A percentile compares a stretch with the other conserved stretches of the same genome.
Evolutionary conservation across 2,888 invertebrate genomes (phyloP).

Genomic region (Orthosia gracilis): DNA sequence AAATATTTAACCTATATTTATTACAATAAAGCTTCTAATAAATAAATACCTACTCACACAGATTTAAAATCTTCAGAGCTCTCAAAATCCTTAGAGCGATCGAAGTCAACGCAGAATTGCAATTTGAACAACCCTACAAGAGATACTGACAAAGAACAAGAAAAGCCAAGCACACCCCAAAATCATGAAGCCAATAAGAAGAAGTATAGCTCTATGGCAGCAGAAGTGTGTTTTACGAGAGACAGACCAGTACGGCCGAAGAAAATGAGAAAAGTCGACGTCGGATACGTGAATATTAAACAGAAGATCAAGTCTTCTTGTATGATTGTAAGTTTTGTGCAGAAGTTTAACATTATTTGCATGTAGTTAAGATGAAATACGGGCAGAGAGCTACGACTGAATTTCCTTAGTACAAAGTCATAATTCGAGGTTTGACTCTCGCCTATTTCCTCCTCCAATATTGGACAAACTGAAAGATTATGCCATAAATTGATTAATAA

Average conservation of each 20-base stretch:
- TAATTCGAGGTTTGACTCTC: too few species aligned
- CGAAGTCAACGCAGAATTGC: slow-evolving; percentile 9
- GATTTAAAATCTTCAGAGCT: slow-evolving; percentile 18
- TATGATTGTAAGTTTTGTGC: slow-evolving; percentile 43
- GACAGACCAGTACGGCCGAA: slow-evolving; percentile 21
- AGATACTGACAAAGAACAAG: neutral
- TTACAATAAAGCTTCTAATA: too few species aligned
- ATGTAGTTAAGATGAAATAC: too few species aligned
- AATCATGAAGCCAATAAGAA: neutral
- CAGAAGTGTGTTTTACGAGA: slow-evolving; percentile 43
- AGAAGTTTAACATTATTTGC: neutral
- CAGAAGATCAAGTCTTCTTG: slow-evolving; percentile 55
- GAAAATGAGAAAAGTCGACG: slow-evolving; percentile 56
- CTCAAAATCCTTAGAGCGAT: slow-evolving; percentile 1
- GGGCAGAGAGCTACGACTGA: too few species aligned
- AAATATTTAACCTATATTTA: too few species aligned
- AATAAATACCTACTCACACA: neutral
- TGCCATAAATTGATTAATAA: too few species aligned
- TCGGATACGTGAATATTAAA: slow-evolving; percentile 63
- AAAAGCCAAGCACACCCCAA: neutral
- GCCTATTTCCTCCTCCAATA: too few species aligned
- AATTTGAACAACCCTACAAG: neutral
- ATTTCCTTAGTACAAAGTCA: too few species aligned
- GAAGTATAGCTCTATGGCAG: slow-evolving; percentile 42
- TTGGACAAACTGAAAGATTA: too few species aligned